phyloP scores from a whole-genome alignment of 1,140 invertebrate species.

The Brachionus rotundiformis region DNA sequence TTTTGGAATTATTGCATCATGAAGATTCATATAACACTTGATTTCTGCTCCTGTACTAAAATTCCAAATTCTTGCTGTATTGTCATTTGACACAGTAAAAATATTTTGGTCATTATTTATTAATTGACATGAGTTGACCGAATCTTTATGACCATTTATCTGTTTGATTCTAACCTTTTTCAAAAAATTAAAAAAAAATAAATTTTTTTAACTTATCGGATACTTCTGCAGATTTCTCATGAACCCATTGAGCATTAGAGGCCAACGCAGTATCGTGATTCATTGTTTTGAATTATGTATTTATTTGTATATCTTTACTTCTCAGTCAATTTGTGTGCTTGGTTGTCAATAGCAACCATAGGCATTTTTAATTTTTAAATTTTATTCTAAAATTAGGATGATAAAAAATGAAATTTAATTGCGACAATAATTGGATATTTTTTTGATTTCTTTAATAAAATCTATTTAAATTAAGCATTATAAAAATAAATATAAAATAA shows the following conservation, averaged over 20 bases:
- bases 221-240: conserved; percentile 49
- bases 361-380: neutral
- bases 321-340: neutral
- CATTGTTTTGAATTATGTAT: conserved; percentile 4
- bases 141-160: conserved; percentile 49
- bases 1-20: conserved; percentile 39
- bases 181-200: neutral
- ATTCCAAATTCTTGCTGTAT: conserved; percentile 52
- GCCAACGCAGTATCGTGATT: neutral
- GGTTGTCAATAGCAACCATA: conserved; percentile 4
- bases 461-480: too few relatives aligned
- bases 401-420: too few relatives aligned
- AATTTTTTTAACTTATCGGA: neutral
- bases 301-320: neutral
- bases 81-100: conserved; percentile 42
- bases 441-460: too few relatives aligned
- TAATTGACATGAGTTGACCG: conserved; percentile 45
- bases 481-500: too few relatives aligned
- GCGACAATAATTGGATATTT: too few relatives aligned
- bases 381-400: too few relatives aligned
- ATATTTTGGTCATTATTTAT: conserved; percentile 28
- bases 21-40: conserved; percentile 24
- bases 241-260: conserved; percentile 50
- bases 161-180: conserved; percentile 41
- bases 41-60: conserved; percentile 39